Evolutionary conservation across 2,797 vertebrate genomes (phyloP).

Genomic region (Phrynocephalus forsythii): DNA sequence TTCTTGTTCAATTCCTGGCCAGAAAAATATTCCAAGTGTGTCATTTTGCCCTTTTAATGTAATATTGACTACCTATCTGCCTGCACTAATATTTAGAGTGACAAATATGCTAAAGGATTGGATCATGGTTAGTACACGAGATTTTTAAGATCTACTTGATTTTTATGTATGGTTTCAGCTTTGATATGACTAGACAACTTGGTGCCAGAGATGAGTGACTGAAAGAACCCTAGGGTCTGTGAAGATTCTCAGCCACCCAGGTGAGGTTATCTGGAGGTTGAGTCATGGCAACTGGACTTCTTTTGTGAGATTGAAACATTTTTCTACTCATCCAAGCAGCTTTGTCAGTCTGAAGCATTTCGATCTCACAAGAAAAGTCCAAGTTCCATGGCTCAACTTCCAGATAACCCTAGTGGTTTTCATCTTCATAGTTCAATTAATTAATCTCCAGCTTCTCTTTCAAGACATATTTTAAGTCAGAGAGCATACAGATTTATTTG

Average conservation of each 20-base stretch:
- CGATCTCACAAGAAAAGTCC: too few relatives aligned
- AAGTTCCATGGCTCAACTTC: too few relatives aligned
- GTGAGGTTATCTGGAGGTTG: too few relatives aligned
- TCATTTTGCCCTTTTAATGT: neutral
- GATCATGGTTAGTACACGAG: slow-evolving; percentile 67
- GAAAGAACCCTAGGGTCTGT: slow-evolving; percentile 44
- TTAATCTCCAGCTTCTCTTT: slow-evolving; percentile 61
- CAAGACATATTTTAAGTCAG: slow-evolving; percentile 55
- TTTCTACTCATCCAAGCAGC: too few relatives aligned
- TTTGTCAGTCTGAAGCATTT: too few relatives aligned
- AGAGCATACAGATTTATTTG: slow-evolving; percentile 26
- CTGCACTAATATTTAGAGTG: slow-evolving; percentile 58
- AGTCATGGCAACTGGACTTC: too few relatives aligned
- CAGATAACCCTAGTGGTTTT: slow-evolving; percentile 54
- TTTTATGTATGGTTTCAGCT: slow-evolving; percentile 75
- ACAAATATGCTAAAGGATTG: slow-evolving; percentile 63
- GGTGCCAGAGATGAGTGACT: slow-evolving; percentile 72
- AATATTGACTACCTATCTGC: slow-evolving; percentile 39
- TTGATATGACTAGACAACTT: slow-evolving; percentile 72
- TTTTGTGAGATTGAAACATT: too few relatives aligned
- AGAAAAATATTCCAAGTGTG: neutral
- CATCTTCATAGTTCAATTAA: slow-evolving; percentile 71
- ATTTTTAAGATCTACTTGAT: slow-evolving; percentile 62
- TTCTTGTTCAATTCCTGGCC: neutral
- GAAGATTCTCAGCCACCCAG: too few relatives aligned